Evolutionary conservation across 2,797 vertebrate genomes (phyloP), one percentile per base, ranked within the genome.

Genomic region (Otus scops): DNA sequence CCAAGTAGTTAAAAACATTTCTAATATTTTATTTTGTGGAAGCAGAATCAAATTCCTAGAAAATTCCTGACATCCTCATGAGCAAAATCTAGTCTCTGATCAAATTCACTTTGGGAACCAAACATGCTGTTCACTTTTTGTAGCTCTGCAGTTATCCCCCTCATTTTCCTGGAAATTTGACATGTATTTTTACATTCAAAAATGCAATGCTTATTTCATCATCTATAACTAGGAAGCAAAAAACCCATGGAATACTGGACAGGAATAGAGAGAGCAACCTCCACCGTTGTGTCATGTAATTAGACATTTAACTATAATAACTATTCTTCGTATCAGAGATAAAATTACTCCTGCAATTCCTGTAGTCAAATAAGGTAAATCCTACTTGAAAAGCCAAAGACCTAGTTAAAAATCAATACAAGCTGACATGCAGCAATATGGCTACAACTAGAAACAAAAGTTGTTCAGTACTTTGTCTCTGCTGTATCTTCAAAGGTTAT

Each of bases 391-490:
- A 75, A 89, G 79, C 87, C 75, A 75, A 71, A 94, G 89, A 65
- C 78, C 79, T 80, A 83, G 68, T 70, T 95, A 91, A 91, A 92
- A 93, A 85, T 61, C 92, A 88, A 75, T 54, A 57, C 28, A 64
- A 83, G 65, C 53, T 75, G 81, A 71, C 83, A 74, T 4, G 6
- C 86, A 82, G 70, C 71, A 83, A 30, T 36, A 30, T 17, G 53
- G 59, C 43, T 86, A 15, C 0, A 1, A 34, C 75, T 56, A 60
- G 63, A 89, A 95, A 89, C 43, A 47, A 69, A 77, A 94, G 68
- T 65, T 93, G 91, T 83, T 96, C 87, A 65, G 56, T 73, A 83
- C 85, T 96, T 96, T 84, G 82, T 93, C 71, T 93, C 64, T 43
- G 50, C 78, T 65, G 6, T 22, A 88, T 59, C 87, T 95, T 95